Conservation (phyloP, 2,888 invertebrate genomes). For the Caenorhabditis sp. region DNA sequence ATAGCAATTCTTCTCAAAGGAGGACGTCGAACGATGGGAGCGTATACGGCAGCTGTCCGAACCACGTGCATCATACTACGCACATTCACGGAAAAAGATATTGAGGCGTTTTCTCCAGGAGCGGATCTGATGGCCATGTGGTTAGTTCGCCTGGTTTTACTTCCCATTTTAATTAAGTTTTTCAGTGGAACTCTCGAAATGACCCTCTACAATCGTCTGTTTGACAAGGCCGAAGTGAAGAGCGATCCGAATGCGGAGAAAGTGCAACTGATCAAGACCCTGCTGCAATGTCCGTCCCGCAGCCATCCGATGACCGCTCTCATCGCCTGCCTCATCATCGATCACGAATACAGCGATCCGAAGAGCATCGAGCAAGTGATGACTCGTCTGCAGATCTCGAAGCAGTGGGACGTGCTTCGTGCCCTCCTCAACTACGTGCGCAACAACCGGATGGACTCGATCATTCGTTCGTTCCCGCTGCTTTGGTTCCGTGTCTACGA, state of each 20-base stretch:
- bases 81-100: constrained; percentile 47
- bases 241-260: constrained; percentile 16
- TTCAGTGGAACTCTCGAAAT: constrained; percentile 12
- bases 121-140: background rate
- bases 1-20: constrained; percentile 26
- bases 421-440: constrained; percentile 33
- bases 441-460: constrained; percentile 18
- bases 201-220: constrained; percentile 26
- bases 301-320: constrained; percentile 37
- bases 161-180: background rate
- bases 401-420: constrained; percentile 46
- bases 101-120: background rate
- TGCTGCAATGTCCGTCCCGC: constrained; percentile 46
- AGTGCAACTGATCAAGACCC: constrained; percentile 31
- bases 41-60: constrained; percentile 56
- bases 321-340: constrained; percentile 51
- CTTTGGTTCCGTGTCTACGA: constrained; percentile 57
- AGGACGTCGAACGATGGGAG: constrained; percentile 41
- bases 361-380: constrained; percentile 52
- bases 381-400: constrained; percentile 40
- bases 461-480: constrained; percentile 44
- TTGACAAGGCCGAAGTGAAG: constrained; percentile 33
- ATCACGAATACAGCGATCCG: constrained; percentile 37
- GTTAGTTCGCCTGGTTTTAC: background rate
- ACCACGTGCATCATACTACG: constrained; percentile 58